Conservation (phyloP, 1,140 invertebrate species). For the Saxidomus purpurata region DNA sequence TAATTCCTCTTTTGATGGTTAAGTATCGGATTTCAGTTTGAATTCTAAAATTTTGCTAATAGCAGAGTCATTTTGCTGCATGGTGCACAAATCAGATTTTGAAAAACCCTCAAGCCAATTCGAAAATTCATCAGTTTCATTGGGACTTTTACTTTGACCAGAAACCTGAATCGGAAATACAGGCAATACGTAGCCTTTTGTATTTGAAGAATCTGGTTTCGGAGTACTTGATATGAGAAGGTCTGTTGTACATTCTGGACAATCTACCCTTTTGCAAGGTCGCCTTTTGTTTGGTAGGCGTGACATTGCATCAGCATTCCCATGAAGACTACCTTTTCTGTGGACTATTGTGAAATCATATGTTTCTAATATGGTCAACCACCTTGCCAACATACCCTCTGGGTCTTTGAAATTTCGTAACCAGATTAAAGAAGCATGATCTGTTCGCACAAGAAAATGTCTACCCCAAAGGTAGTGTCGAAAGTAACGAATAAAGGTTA, state of each 20-base stretch:
- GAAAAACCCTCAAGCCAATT: background rate
- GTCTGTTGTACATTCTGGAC: background rate
- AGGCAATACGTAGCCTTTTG: too few relatives aligned
- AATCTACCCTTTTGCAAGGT: background rate
- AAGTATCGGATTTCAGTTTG: background rate
- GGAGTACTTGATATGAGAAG: background rate
- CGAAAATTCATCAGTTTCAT: background rate
- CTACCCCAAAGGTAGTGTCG: conserved; percentile 38
- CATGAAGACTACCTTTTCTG: conserved; percentile 16
- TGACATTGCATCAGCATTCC: conserved; percentile 38
- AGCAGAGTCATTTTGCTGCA: background rate
- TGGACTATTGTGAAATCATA: conserved; percentile 6
- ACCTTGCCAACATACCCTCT: conserved; percentile 7
- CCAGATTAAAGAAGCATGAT: conserved; percentile 19
- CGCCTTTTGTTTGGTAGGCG: background rate
- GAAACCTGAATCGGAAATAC: background rate
- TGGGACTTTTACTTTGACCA: background rate
- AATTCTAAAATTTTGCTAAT: background rate
- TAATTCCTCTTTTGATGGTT: background rate
- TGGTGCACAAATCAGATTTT: background rate
- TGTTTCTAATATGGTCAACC: background rate
- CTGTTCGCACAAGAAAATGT: conserved; percentile 11
- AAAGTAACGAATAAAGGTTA: conserved; percentile 15
- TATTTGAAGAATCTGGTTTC: too few relatives aligned
- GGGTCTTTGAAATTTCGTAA: conserved; percentile 29